Evolutionary conservation across 2,113 vertebrate genomes (phyloP), one percentile per base, ranked within the genome.

Genomic region (Chaetops frenatus): DNA sequence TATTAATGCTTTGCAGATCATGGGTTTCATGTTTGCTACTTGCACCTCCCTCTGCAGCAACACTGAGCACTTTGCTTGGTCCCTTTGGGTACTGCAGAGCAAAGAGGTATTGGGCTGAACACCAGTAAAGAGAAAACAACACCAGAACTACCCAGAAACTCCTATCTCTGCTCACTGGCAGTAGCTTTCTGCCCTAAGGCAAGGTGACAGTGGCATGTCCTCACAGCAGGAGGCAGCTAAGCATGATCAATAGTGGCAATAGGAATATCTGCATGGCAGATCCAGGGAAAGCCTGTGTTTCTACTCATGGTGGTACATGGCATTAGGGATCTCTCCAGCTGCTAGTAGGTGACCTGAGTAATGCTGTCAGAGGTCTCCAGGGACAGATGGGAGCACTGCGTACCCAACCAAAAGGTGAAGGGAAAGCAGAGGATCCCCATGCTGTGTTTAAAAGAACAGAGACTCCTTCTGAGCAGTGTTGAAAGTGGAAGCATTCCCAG

Each of bases 271-370:
- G 31, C 20, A 2, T 13, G 65, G 27, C 45, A 72, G 72, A 60
- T 50, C 9, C 54, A 77, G 69, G 67, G 78, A 60, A 51, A 77
- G 42, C 3, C 1, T 51, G 10, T n/a, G 21, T 42, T 38, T 7
- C 8, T 45, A 18, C 12, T 15, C 16, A 3, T 3, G 14, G 14
- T 40, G 29, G 14, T 23, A 1, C 19, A 0, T 66, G 28, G 36
- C 0, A 4, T 58, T 33, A 3, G 77, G 84, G 54, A 15, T 40
- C 54, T 60, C 61, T 74, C 62, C 7, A 1, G 27, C 22, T 71
- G 69, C 33, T 45, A 19, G 48, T 2, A 18, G 33, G 24, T 67
- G 83, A 48, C 17, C 4, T 5, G 21, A 13, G 74, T 9, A 20
- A 51, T 7, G 19, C 76, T 50, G 24, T 33, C 53, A 13, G 10